Evolutionary conservation across 1,140 invertebrate genomes (phyloP).

Genomic region (Cherax quadricarinatus): DNA sequence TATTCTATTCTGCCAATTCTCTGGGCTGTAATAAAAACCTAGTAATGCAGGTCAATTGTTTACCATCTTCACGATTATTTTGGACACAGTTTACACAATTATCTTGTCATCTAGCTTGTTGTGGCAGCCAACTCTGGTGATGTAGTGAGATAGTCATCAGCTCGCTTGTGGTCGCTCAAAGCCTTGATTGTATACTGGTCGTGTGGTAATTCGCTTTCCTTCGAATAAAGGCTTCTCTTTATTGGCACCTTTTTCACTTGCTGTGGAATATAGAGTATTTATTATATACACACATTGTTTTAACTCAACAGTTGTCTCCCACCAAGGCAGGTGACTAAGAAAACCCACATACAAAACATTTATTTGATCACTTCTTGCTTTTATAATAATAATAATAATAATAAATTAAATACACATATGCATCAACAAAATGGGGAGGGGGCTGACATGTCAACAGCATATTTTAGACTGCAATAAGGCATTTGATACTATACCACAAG

Average conservation of each 20-base stretch:
- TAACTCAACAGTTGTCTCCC: too few species aligned
- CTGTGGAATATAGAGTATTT: constrained; percentile 13
- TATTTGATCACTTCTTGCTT: too few species aligned
- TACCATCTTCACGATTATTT: constrained; percentile 4
- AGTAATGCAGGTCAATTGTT: background rate
- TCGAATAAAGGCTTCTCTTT: constrained; percentile 91
- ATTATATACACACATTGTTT: too few species aligned
- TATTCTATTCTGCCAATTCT: background rate
- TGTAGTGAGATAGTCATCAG: constrained; percentile 90
- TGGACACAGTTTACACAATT: background rate
- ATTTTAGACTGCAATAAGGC: too few species aligned
- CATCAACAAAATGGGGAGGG: too few species aligned
- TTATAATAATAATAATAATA: too few species aligned
- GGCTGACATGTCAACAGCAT: too few species aligned
- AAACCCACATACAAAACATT: too few species aligned
- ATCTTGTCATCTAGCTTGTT: constrained; percentile 39
- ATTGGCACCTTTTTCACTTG: constrained; percentile 80
- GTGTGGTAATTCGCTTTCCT: constrained; percentile 96
- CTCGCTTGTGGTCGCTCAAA: constrained; percentile 92
- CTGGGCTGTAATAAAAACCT: background rate
- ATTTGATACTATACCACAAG: too few species aligned
- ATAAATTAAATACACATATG: too few species aligned
- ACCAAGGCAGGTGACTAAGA: too few species aligned
- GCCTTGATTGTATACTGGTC: constrained; percentile 93
- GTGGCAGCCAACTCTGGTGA: constrained; percentile 83